A percentile compares a stretch with the other conserved stretches of the same genome.
Evolutionary conservation across 2,888 invertebrate genomes (phyloP).

Genomic region (Lasioglossum figueresi): DNA sequence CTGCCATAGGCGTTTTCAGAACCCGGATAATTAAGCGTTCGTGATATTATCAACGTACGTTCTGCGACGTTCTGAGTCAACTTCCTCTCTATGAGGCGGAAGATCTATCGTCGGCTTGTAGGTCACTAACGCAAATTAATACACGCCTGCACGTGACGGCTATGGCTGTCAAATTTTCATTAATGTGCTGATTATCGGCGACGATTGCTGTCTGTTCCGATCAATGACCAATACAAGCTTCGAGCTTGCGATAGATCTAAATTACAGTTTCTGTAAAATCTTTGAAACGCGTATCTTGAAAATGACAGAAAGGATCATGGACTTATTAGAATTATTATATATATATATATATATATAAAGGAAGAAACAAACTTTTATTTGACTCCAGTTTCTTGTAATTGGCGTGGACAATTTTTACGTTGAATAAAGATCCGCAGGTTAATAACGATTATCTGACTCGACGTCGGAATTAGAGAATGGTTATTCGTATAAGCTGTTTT

Average conservation of each 20-base stretch:
- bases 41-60: not conserved
- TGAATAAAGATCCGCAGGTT: not conserved
- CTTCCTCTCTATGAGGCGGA: not conserved
- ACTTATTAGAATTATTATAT: not conserved
- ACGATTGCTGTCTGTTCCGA: no score
- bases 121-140: not conserved
- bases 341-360: no score
- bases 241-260: no score
- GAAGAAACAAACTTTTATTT: not conserved
- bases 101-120: not conserved
- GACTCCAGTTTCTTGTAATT: not conserved
- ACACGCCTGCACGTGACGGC: no score
- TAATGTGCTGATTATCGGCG: no score
- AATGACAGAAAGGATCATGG: no score
- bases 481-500: no score
- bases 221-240: no score
- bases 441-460: not conserved
- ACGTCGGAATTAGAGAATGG: not conserved
- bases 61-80: not conserved
- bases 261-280: no score
- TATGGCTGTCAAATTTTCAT: no score
- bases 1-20: not conserved
- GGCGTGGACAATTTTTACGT: not conserved
- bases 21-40: constrained; percentile 6
- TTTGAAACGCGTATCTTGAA: no score